Evolutionary conservation across 2,888 invertebrate species (phyloP).

Genomic region (Acanthosepion pharaonis): DNA sequence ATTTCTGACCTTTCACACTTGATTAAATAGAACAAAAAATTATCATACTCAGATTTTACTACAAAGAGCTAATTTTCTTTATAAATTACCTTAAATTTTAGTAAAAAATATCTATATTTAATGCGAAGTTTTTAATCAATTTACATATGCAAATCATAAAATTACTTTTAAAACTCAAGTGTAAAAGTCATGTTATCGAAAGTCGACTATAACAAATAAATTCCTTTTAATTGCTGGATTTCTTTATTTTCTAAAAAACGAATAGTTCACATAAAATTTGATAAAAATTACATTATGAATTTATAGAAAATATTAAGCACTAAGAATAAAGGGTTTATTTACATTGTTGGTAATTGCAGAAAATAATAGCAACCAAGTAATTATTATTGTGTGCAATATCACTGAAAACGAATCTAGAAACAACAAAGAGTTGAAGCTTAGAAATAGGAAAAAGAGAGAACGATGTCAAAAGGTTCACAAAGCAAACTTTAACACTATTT

Average conservation of each 20-base stretch:
- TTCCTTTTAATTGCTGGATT: background rate
- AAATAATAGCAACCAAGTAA: background rate
- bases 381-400: background rate
- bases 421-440: background rate
- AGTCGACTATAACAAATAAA: too few relatives aligned
- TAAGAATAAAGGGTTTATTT: background rate
- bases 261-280: background rate
- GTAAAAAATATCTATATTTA: background rate
- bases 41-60: background rate
- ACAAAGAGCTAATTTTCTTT: background rate
- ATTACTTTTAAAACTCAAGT: background rate
- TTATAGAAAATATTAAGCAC: background rate
- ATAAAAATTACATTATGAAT: background rate
- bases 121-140: background rate
- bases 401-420: background rate
- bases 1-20: background rate
- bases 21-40: background rate
- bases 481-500: conserved; percentile 33
- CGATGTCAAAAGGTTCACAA: background rate
- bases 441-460: background rate
- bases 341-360: background rate
- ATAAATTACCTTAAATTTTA: background rate
- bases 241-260: background rate
- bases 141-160: background rate
- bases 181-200: background rate